Conservation (phyloP, 2,797 vertebrate genomes). For the Heterohyrax brucei region DNA sequence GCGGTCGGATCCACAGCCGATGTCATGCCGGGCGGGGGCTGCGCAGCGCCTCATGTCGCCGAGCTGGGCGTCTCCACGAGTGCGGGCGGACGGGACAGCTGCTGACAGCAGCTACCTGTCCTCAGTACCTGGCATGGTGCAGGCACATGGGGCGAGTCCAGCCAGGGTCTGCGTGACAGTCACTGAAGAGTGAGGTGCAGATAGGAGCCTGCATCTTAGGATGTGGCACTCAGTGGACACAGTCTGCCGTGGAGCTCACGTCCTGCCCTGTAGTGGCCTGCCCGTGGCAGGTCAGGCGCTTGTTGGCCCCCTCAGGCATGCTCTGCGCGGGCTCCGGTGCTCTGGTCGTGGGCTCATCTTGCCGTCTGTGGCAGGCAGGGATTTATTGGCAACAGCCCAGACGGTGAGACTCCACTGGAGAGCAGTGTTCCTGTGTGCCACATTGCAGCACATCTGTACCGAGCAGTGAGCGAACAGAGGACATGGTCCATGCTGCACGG, state of each 20-base stretch:
- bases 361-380: background rate
- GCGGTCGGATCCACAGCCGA: too few species aligned
- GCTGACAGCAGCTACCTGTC: background rate
- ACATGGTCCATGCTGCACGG: background rate
- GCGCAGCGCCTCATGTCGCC: too few species aligned
- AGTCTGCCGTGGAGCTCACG: background rate
- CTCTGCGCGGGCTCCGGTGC: background rate
- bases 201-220: background rate
- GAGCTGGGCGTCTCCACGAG: too few species aligned
- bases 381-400: too few species aligned
- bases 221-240: background rate
- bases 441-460: conserved; percentile 46
- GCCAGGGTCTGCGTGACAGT: conserved; percentile 44
- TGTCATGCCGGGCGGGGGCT: too few species aligned
- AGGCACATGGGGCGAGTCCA: background rate
- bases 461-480: conserved; percentile 10
- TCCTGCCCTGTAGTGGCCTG: background rate
- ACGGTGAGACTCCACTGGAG: background rate
- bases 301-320: background rate
- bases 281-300: background rate
- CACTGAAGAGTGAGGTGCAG: background rate
- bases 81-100: too few species aligned
- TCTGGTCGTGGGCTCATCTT: background rate
- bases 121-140: background rate
- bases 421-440: background rate